Evolutionary conservation across 2,797 vertebrate genomes (phyloP), one percentile per base, ranked within the genome.

Genomic region (Gila robusta): DNA sequence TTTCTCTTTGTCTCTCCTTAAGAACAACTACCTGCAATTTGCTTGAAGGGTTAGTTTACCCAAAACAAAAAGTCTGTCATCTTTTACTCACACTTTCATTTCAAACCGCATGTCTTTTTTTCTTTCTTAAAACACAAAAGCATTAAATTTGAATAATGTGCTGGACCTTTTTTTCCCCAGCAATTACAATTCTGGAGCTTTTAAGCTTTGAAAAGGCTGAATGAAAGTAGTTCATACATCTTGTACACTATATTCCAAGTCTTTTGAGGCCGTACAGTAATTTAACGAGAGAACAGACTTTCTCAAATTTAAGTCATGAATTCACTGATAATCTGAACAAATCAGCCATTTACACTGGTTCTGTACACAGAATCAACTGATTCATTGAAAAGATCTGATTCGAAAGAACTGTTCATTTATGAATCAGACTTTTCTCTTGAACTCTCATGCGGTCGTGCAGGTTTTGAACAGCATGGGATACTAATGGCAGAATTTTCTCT

Each of bases 1-100:
- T 79, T 84, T 84, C 83, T 79, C 12, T 32, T 77, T 35, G 64
- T 69, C 23, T 56, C n/a, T 41, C 4, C 52, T 49, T 52, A 67
- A 64, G 0, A 82, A 74, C 19, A 49, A 19, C 49, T 70, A 56
- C 66, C 32, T 81, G 66, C 4, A 47, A 32, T 6, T 70, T 54
- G 47, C 12, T 49, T 23, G 12, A 64, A 66, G 54, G 56, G 47
- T 35, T 76, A 67, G 44, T 76, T 76, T 2, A 67, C 12, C 17
- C 21, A 77, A 77, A 56, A 16, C 19, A 54, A 76, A 23, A 54
- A 37, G 28, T 37, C 9, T 76, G 19, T 8, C 10, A 77, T 67
- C 17, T 14, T 77, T 26, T 16, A 77, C 72, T 49, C 23, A 32
- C 6, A 39, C 17, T 64, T 19, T 47, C 19, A 62, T 83, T 62